These are phyloP conservation scores for Trachymyrmex septentrionalis DNA, from an alignment of 1,140 invertebrate genomes.

Conservation along the genomic window DNA sequence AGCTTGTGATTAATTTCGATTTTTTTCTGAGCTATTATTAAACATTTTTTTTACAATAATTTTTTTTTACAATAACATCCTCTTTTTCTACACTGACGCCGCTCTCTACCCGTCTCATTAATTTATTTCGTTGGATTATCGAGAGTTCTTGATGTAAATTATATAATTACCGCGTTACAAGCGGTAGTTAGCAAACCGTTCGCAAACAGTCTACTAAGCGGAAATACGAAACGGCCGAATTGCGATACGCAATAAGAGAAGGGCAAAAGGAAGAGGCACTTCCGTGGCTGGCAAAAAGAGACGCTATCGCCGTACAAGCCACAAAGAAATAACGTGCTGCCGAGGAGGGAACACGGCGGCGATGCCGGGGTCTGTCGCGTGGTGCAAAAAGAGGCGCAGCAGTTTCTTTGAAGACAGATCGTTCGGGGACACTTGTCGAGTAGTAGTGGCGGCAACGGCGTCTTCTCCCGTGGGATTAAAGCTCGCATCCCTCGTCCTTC, in stretches of 20 bases:
- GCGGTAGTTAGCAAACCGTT: not conserved
- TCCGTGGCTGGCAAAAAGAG: slow-evolving; percentile 29
- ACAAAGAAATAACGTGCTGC: slow-evolving; percentile 43
- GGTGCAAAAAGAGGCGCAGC: slow-evolving; percentile 65
- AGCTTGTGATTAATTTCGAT: no score
- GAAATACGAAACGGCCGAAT: slow-evolving; percentile 48
- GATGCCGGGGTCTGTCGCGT: slow-evolving; percentile 43
- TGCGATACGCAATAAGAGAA: slow-evolving; percentile 19
- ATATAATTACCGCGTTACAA: slow-evolving; percentile 11
- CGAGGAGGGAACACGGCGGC: slow-evolving; percentile 39
- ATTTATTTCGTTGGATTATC: no score
- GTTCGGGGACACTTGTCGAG: slow-evolving; percentile 76
- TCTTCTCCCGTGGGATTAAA: slow-evolving; percentile 75
- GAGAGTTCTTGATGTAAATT: no score
- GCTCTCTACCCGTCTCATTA: no score
- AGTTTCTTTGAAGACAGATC: slow-evolving; percentile 76
- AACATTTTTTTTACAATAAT: no score
- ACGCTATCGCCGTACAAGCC: slow-evolving; percentile 28
- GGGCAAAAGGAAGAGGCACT: slow-evolving; percentile 18
- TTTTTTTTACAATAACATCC: no score
- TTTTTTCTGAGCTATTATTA: no score
- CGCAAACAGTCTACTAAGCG: not conserved
- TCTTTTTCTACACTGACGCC: no score
- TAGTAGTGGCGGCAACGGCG: slow-evolving; percentile 16
- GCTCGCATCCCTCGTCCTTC: slow-evolving; percentile 38